phyloP scores from a whole-genome alignment of 2,797 vertebrate genomes.

The Bradypodion ventrale region DNA sequence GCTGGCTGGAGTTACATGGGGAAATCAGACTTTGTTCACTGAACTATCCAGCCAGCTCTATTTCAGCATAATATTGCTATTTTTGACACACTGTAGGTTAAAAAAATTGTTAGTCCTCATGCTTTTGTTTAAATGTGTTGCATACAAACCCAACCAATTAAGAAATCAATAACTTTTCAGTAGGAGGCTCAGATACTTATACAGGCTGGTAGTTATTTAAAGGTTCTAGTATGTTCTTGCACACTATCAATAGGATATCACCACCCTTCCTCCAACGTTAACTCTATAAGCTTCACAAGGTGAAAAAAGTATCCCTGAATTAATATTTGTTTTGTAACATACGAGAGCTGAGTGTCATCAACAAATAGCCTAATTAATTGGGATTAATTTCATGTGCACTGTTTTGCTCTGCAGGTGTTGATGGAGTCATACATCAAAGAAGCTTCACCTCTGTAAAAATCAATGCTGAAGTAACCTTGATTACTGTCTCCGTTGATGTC shows the following conservation, averaged over 20 bases:
- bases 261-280: slow-evolving; percentile 1
- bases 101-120: too few species aligned
- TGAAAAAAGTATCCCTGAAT: slow-evolving; percentile 67
- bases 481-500: slow-evolving; percentile 75
- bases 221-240: slow-evolving; percentile 59
- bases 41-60: too few species aligned
- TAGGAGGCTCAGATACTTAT: neutral
- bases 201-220: slow-evolving; percentile 19
- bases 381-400: slow-evolving; percentile 79
- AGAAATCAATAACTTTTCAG: neutral
- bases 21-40: too few species aligned
- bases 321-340: slow-evolving; percentile 77
- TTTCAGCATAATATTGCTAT: too few species aligned
- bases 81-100: too few species aligned
- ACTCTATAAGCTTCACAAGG: slow-evolving; percentile 61
- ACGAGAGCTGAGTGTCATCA: slow-evolving; percentile 64
- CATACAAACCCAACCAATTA: neutral
- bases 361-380: slow-evolving; percentile 76
- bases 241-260: slow-evolving; percentile 63
- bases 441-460: slow-evolving; percentile 74
- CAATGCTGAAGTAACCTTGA: slow-evolving; percentile 78
- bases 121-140: neutral
- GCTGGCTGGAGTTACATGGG: too few species aligned
- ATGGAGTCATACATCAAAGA: slow-evolving; percentile 78
- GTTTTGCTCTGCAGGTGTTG: slow-evolving; percentile 75